These are phyloP conservation scores for Eurytemora carolleeae DNA, from an alignment of 1,140 invertebrate species.

Conservation along the genomic window DNA sequence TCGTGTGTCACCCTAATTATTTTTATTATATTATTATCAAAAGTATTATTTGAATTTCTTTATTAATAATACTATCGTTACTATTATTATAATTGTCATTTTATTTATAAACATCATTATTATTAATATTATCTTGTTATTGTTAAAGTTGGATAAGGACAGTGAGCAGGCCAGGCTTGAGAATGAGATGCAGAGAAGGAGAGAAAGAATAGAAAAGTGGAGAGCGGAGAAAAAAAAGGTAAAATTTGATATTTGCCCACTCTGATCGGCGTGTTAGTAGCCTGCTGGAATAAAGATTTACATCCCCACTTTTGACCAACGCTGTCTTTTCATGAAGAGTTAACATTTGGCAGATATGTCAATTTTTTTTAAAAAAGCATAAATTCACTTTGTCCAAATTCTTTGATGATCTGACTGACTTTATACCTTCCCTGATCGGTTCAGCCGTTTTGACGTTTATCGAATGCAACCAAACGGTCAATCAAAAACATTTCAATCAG, in stretches of 20 bases:
- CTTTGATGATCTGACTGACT: constrained; percentile 17
- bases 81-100: neutral
- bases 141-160: constrained; percentile 26
- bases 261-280: neutral
- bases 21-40: too few relatives aligned
- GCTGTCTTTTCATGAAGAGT: neutral
- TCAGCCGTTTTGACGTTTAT: too few relatives aligned
- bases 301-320: neutral
- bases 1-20: too few relatives aligned
- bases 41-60: neutral
- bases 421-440: too few relatives aligned
- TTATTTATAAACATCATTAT: neutral
- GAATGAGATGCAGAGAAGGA: constrained; percentile 82
- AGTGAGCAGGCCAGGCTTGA: constrained; percentile 61
- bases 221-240: constrained; percentile 65
- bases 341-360: neutral
- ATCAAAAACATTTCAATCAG: too few relatives aligned
- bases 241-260: constrained; percentile 39
- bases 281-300: constrained; percentile 11
- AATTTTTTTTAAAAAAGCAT: constrained; percentile 41
- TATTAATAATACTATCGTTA: neutral
- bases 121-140: neutral
- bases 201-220: constrained; percentile 83
- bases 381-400: constrained; percentile 35
- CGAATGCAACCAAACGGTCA: too few relatives aligned